These are phyloP conservation scores for Volucella bombylans DNA, from an alignment of 2,888 invertebrate genomes.

Conservation along the genomic window DNA sequence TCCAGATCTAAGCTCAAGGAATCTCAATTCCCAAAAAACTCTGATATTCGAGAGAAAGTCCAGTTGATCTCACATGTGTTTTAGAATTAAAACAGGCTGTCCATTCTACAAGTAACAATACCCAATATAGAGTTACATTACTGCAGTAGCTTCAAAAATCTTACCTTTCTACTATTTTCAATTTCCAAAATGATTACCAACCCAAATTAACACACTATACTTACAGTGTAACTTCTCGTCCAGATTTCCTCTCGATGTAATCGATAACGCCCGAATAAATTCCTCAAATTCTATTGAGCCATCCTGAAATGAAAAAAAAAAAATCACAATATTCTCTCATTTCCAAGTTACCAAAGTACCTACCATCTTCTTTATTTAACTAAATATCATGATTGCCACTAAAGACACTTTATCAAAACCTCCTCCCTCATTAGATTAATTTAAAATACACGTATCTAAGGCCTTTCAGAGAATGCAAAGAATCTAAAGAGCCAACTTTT, in stretches of 20 bases:
- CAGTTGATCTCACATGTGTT: no score
- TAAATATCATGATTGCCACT: not conserved
- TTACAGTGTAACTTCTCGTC: constrained; percentile 99
- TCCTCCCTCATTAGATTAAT: not conserved
- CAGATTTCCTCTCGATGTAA: constrained; percentile 98
- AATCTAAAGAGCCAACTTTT: no score
- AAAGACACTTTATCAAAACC: not conserved
- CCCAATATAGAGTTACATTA: no score
- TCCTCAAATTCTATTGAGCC: constrained; percentile 99
- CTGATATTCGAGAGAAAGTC: no score
- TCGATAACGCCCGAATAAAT: constrained; percentile 98
- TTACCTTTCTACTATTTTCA: not conserved
- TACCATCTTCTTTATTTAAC: not conserved
- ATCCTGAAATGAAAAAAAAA: constrained; percentile 87
- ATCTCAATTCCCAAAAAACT: no score
- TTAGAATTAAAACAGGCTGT: no score
- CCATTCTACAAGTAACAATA: no score
- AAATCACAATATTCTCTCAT: constrained; percentile 24
- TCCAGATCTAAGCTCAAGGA: no score
- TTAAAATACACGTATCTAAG: not conserved
- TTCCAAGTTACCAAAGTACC: constrained; percentile 36
- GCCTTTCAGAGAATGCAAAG: not conserved
- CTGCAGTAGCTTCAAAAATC: not conserved
- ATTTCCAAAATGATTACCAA: not conserved
- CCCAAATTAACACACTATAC: constrained; percentile 81